phyloP scores from a whole-genome alignment of 2,888 invertebrate species.

The Dasysyrphus albostriatus region DNA sequence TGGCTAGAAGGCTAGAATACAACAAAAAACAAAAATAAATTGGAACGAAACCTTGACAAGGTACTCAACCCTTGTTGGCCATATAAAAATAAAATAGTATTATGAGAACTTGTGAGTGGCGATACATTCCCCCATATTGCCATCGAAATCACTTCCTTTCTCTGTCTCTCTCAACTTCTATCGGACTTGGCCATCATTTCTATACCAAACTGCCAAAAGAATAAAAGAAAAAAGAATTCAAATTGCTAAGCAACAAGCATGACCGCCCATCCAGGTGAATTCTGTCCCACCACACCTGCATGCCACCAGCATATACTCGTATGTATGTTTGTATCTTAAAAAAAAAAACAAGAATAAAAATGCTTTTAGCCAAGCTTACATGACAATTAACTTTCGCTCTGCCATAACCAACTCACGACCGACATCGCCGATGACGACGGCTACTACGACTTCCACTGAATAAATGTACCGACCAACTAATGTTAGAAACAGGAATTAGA shows the following conservation, averaged over 20 bases:
- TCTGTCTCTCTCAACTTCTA: not conserved
- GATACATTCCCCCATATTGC: constrained; percentile 13
- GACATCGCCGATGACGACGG: constrained; percentile 21
- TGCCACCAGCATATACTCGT: not conserved
- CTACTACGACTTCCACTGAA: constrained; percentile 23
- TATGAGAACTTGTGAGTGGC: constrained; percentile 4
- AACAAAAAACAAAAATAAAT: constrained; percentile 5
- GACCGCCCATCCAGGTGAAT: constrained; percentile 35
- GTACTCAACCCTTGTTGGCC: constrained; percentile 32
- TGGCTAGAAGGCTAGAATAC: not conserved
- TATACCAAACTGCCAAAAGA: constrained; percentile 14
- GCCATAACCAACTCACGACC: constrained; percentile 58
- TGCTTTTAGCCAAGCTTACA: constrained; percentile 57
- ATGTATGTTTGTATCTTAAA: not conserved
- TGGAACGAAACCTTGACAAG: constrained; percentile 69
- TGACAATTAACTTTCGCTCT: constrained; percentile 72
- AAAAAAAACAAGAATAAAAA: constrained; percentile 32
- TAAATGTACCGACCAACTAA: constrained; percentile 1
- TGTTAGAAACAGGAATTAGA: constrained; percentile 62
- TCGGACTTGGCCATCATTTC: not conserved
- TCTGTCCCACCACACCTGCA: constrained; percentile 50
- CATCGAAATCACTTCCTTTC: constrained; percentile 49
- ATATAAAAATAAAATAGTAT: not conserved
- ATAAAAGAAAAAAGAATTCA: constrained; percentile 12
- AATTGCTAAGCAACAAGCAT: constrained; percentile 57